Evolutionary conservation across 2,888 invertebrate genomes (phyloP).

Genomic region (Agriotes lineatus): DNA sequence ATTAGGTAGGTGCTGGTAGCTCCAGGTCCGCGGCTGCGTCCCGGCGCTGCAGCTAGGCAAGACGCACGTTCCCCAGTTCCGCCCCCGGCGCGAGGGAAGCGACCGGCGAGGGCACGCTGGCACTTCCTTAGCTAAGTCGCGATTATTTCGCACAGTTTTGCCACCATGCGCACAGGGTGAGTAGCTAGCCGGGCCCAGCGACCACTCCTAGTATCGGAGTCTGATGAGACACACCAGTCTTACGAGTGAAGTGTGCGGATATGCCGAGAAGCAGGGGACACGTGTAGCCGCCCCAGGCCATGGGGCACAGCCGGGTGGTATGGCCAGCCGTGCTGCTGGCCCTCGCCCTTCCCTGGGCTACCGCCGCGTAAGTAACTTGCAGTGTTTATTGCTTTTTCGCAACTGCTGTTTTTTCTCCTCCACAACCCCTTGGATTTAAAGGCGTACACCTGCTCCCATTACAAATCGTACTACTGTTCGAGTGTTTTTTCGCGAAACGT

Average conservation of each 20-base stretch:
- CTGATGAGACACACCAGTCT: constrained; percentile 63
- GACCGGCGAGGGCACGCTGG: constrained; percentile 50
- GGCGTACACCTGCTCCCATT: not conserved
- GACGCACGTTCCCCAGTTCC: constrained; percentile 61
- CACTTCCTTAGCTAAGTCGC: constrained; percentile 52
- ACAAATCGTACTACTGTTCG: not conserved
- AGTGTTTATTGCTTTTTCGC: constrained; percentile 15
- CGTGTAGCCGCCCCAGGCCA: constrained; percentile 67
- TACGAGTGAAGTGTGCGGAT: constrained; percentile 62
- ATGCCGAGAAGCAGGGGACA: constrained; percentile 65
- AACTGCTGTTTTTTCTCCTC: not conserved
- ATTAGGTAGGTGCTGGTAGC: constrained; percentile 65
- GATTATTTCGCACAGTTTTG: constrained; percentile 62
- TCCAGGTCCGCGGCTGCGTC: constrained; percentile 68
- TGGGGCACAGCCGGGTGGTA: constrained; percentile 69
- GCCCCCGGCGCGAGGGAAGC: constrained; percentile 64
- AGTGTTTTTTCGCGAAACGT: constrained; percentile 1
- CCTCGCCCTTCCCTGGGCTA: constrained; percentile 68
- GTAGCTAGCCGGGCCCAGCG: constrained; percentile 62
- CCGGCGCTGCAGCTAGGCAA: constrained; percentile 44
- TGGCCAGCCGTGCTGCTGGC: constrained; percentile 72
- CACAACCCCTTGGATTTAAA: not conserved
- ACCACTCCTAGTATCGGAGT: constrained; percentile 66
- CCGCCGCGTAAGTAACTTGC: constrained; percentile 67
- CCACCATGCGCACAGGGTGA: constrained; percentile 63